Evolutionary conservation across 2,113 vertebrate genomes (phyloP).

Genomic region (Malurus elegans): DNA sequence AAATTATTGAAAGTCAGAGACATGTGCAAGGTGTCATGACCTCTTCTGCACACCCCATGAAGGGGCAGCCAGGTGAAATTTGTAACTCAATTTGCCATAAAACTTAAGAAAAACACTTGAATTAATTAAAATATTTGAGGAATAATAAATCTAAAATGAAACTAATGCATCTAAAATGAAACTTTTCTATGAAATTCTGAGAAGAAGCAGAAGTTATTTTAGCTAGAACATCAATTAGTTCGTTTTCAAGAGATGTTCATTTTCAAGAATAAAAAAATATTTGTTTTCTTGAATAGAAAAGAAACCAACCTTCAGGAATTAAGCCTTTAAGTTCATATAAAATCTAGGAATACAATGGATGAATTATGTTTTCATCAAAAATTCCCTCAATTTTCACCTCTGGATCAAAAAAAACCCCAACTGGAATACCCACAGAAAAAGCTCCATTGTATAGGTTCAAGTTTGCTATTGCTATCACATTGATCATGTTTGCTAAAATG

Average conservation of each 20-base stretch:
- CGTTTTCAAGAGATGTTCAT: background rate
- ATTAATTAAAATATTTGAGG: background rate
- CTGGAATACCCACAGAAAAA: background rate
- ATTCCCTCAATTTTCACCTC: background rate
- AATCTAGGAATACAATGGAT: background rate
- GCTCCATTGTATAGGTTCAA: background rate
- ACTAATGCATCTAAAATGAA: background rate
- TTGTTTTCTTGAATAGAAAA: background rate
- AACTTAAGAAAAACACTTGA: background rate
- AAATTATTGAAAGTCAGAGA: background rate
- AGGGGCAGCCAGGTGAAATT: background rate
- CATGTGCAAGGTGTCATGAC: background rate
- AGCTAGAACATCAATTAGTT: background rate
- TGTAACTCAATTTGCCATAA: background rate
- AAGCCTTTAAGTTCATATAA: background rate
- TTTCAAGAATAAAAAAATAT: too few relatives aligned
- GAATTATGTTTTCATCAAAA: background rate
- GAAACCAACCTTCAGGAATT: background rate
- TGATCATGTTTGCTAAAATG: background rate
- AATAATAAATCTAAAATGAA: background rate
- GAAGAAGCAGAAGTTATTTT: background rate
- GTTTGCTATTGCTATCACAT: background rate
- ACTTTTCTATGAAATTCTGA: background rate
- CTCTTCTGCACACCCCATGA: background rate
- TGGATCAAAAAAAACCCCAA: background rate